These are phyloP conservation scores for Drosophila truncata DNA, from an alignment of 1,140 invertebrate species.

Conservation along the genomic window DNA sequence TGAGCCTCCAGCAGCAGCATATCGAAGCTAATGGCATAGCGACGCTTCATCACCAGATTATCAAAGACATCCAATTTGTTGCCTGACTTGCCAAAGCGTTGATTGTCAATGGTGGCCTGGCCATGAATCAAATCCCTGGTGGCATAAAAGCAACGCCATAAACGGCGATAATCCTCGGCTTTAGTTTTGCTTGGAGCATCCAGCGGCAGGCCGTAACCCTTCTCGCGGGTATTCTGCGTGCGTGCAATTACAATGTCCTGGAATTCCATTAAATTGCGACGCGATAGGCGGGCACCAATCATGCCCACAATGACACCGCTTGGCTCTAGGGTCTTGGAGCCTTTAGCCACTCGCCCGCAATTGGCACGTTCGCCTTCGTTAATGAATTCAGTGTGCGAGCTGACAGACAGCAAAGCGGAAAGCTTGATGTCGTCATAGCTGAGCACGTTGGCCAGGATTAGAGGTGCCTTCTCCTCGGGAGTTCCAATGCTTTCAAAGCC, in stretches of 20 bases:
- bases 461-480: constrained; percentile 48
- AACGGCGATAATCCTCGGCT: constrained; percentile 55
- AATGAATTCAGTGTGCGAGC: constrained; percentile 88
- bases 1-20: constrained; percentile 70
- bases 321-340: constrained; percentile 52
- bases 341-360: constrained; percentile 84
- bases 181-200: constrained; percentile 16
- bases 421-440: constrained; percentile 84
- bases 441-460: constrained; percentile 87
- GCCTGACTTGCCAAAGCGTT: constrained; percentile 54
- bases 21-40: constrained; percentile 78
- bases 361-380: constrained; percentile 89
- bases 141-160: constrained; percentile 74
- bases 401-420: constrained; percentile 88
- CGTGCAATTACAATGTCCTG: constrained; percentile 87
- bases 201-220: constrained; percentile 84
- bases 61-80: constrained; percentile 73
- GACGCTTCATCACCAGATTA: constrained; percentile 78
- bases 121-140: constrained; percentile 51
- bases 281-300: constrained; percentile 86
- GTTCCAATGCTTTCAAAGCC: constrained; percentile 87
- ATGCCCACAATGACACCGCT: constrained; percentile 83
- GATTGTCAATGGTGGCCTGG: constrained; percentile 45
- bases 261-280: constrained; percentile 86
- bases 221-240: constrained; percentile 86